phyloP scores from a whole-genome alignment of 2,888 invertebrate genomes.

The Melinaea menophilus region DNA sequence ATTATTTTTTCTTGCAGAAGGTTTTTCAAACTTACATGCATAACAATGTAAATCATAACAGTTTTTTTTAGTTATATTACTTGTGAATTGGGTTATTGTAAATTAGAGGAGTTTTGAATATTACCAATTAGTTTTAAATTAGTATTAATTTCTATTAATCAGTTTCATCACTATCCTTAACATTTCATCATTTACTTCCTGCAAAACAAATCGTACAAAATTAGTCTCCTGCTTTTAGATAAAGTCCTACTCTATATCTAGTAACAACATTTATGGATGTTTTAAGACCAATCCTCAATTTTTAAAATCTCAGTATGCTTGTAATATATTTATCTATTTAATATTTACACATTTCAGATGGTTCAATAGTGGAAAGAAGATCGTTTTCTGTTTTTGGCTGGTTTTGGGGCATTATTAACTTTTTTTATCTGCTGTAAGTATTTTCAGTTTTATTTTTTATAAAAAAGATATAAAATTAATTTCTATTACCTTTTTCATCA shows the following conservation, averaged over 20 bases:
- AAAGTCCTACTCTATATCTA: too few species aligned
- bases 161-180: too few species aligned
- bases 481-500: background rate
- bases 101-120: too few species aligned
- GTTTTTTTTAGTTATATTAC: too few species aligned
- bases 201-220: too few species aligned
- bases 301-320: background rate
- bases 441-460: conserved; percentile 3
- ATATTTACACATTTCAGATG: conserved; percentile 61
- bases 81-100: too few species aligned
- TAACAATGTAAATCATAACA: background rate
- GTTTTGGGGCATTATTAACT: conserved; percentile 75
- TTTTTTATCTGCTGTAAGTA: conserved; percentile 78
- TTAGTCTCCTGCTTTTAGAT: too few species aligned
- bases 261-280: too few species aligned
- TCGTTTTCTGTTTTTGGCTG: conserved; percentile 72
- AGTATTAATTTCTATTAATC: too few species aligned
- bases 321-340: conserved; percentile 1
- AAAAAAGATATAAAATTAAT: background rate
- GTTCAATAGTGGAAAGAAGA: conserved; percentile 65
- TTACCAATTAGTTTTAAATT: too few species aligned
- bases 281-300: background rate
- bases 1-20: conserved; percentile 22
- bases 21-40: conserved; percentile 2
- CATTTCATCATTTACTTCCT: too few species aligned